phyloP scores from a whole-genome alignment of 2,888 invertebrate species.

The Julus scanicus region DNA sequence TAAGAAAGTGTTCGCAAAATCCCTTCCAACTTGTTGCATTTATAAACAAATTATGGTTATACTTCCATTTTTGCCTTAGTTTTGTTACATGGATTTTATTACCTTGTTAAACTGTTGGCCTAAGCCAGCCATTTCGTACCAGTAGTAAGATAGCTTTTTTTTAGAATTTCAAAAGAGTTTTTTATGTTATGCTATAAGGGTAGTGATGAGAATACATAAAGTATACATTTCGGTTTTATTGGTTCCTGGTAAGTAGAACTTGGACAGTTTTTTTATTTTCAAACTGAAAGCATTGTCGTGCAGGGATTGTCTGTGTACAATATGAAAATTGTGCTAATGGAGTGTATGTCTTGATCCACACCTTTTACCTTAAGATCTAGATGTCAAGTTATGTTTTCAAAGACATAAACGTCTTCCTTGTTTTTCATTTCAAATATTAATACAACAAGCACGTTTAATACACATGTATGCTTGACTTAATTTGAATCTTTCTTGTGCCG shows the following conservation, averaged over 20 bases:
- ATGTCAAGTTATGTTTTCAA: constrained; percentile 18
- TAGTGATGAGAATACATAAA: constrained; percentile 40
- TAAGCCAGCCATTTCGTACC: constrained; percentile 12
- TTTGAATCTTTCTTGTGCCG: background rate
- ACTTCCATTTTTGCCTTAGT: background rate
- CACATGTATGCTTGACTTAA: background rate
- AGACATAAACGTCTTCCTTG: background rate
- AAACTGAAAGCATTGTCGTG: background rate
- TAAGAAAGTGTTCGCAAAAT: background rate
- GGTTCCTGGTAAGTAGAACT: constrained; percentile 34
- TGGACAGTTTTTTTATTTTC: background rate
- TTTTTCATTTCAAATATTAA: background rate
- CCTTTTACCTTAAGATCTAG: background rate
- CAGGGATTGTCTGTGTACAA: constrained; percentile 13
- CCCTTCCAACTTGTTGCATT: background rate
- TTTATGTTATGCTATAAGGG: constrained; percentile 21
- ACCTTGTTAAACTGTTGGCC: constrained; percentile 1
- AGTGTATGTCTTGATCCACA: background rate
- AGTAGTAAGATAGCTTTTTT: background rate
- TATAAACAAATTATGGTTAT: background rate
- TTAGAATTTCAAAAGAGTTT: background rate
- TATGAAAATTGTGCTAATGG: constrained; percentile 26
- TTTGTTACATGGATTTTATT: background rate
- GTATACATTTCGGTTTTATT: constrained; percentile 17
- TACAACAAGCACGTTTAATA: constrained; percentile 27